phyloP scores from a whole-genome alignment of 1,140 invertebrate species.

The Holotrichia oblita region DNA sequence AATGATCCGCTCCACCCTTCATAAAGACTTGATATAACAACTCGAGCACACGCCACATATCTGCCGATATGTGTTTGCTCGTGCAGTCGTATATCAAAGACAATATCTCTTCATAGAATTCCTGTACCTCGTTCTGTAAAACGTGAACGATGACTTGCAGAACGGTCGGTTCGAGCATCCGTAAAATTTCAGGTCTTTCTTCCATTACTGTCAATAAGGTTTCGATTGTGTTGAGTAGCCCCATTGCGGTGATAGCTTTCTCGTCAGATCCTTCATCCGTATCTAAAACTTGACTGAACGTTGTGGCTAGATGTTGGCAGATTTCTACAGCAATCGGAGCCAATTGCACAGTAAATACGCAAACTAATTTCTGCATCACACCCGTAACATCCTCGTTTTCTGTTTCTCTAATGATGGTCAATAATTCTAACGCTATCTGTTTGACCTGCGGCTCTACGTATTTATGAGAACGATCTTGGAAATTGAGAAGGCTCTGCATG shows the following conservation, averaged over 20 bases:
- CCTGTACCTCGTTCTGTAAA: slow-evolving; percentile 65
- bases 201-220: slow-evolving; percentile 95
- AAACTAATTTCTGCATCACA: slow-evolving; percentile 96
- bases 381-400: slow-evolving; percentile 97
- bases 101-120: slow-evolving; percentile 97
- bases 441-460: slow-evolving; percentile 87
- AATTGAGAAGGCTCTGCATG: slow-evolving; percentile 84
- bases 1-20: slow-evolving; percentile 96
- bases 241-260: slow-evolving; percentile 97
- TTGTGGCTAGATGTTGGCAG: slow-evolving; percentile 91
- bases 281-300: slow-evolving; percentile 78
- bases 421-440: slow-evolving; percentile 83
- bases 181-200: slow-evolving; percentile 87
- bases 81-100: slow-evolving; percentile 94
- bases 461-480: slow-evolving; percentile 78
- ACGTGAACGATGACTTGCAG: slow-evolving; percentile 86
- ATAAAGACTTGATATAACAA: slow-evolving; percentile 89
- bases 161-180: slow-evolving; percentile 93
- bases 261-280: slow-evolving; percentile 77
- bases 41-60: slow-evolving; percentile 97
- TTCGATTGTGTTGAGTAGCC: slow-evolving; percentile 95
- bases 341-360: slow-evolving; percentile 90
- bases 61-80: slow-evolving; percentile 84
- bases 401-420: slow-evolving; percentile 94
- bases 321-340: slow-evolving; percentile 95